phyloP scores from a whole-genome alignment of 2,113 vertebrate species.

The Arenaria interpres region DNA sequence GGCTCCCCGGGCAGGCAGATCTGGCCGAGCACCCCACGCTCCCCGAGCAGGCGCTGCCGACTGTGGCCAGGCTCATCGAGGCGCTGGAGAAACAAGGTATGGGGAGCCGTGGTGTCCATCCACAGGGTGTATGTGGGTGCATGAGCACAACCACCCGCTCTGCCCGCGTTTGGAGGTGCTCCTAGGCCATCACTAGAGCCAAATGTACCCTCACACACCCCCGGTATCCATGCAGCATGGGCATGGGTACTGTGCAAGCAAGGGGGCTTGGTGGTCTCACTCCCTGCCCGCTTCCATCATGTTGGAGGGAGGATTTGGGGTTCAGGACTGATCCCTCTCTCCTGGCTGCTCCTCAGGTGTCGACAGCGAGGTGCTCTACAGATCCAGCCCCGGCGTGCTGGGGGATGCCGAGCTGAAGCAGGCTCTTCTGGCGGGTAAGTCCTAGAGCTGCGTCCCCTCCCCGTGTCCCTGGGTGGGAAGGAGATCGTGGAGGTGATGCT shows the following conservation, averaged over 20 bases:
- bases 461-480: rapidly evolving
- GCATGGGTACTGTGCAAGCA: neutral
- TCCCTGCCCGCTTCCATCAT: rapidly evolving
- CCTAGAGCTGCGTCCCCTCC: rapidly evolving
- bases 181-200: rapidly evolving
- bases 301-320: neutral
- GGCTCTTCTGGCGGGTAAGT: conserved; percentile 74
- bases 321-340: neutral
- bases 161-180: rapidly evolving
- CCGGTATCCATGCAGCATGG: rapidly evolving
- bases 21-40: conserved; percentile 44
- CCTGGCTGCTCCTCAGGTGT: conserved; percentile 45
- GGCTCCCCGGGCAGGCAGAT: conserved; percentile 56
- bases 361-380: conserved; percentile 70
- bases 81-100: conserved; percentile 77
- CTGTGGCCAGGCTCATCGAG: conserved; percentile 75
- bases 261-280: too few species aligned
- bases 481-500: neutral
- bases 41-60: conserved; percentile 68
- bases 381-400: neutral
- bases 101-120: rapidly evolving
- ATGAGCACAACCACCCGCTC: rapidly evolving
- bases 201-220: rapidly evolving
- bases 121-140: rapidly evolving
- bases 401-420: conserved; percentile 69